Evolutionary conservation across 2,113 vertebrate species (phyloP), one percentile per base, ranked within the genome.

Genomic region (Nibea albiflora): DNA sequence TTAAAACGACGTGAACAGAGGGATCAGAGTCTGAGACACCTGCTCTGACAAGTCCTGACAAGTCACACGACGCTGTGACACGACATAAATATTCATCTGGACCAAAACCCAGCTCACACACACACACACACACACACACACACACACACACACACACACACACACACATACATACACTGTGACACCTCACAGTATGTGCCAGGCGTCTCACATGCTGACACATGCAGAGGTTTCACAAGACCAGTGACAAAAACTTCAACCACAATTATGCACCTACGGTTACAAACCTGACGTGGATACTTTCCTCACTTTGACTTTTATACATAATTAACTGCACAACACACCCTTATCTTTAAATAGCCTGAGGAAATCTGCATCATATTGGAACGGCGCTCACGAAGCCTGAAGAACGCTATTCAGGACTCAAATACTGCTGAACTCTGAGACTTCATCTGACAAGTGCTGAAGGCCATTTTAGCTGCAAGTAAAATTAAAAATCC

Each of bases 21-120:
- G 50, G 66, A 83, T 83, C 60, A 76, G 61, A 68, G 83, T 62
- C 50, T 68, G 19, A 83, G 53, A 79, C 91, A 93, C 80, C 85
- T 87, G 85, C 81, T 87, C 83, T 81, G 84, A 91, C 90, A 87
- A 84, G 87, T 73, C 81, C 71, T 73, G 84, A 91, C 85, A 85
- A 85, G 73, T 76, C 81, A 78, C 58, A 46, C 3, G 24, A 61
- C 72, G 81, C 83, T 69, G 85, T 70, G 84, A 80, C 78, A 82
- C 62, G 65, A 72, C 26, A 60, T 39, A 73, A 78, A 82, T 85
- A 46, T 26, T 78, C 31, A 28, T 50, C 26, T 53, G 10, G 44
- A 16, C 15, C 26, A 24, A 44, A 66, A 60, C 19, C 39, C 5
- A 46, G 49, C 64, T 76, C 74, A 46, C 11, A 19, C 35, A 64